Evolutionary conservation across 2,113 vertebrate genomes (phyloP), one percentile per base, ranked within the genome.

Genomic region (Cervus canadensis): DNA sequence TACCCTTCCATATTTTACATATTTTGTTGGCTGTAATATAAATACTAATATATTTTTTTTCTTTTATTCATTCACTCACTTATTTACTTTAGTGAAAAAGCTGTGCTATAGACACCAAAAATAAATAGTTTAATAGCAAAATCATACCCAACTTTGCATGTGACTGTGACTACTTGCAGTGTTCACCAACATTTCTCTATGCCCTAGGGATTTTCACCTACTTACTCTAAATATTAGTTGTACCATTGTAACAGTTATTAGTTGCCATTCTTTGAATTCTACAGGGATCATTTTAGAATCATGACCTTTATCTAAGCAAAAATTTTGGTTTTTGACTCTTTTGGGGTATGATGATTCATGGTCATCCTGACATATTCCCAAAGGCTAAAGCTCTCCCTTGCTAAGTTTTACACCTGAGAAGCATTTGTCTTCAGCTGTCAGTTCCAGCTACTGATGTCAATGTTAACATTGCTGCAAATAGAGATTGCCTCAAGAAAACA

Each of bases 401-500:
- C 78, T 91, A 56, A 71, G 76, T 92, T 97, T 96, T 86, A 79
- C 25, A 94, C 78, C 76, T 60, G 23, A 60, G 12, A 60, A 67
- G 45, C 45, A 60, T 98, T 95, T 93, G 45, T 97, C 94, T 95
- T 95, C 45, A 52, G 50, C 60, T 97, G 98, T 98, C 96, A 97
- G 97, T 98, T 89, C 54, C 54, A 95, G 88, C 30, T 91, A 89
- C 74, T 71, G 74, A 60, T 96, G 87, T 95, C 83, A 97, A 40
- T 98, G 98, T 96, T 97, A 95, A 97, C 98, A 97, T 25, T 95
- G 82, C 89, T 91, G 48, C 43, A 95, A 84, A 89, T 87, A 96
- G 94, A 93, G 89, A 91, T 88, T 93, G 94, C 97, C 97, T 96
- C 74, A 88, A 97, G 96, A 95, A 97, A 97, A 85, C 94, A 85